Evolutionary conservation across 2,888 invertebrate species (phyloP).

Genomic region (Drosophila austrosaltans): DNA sequence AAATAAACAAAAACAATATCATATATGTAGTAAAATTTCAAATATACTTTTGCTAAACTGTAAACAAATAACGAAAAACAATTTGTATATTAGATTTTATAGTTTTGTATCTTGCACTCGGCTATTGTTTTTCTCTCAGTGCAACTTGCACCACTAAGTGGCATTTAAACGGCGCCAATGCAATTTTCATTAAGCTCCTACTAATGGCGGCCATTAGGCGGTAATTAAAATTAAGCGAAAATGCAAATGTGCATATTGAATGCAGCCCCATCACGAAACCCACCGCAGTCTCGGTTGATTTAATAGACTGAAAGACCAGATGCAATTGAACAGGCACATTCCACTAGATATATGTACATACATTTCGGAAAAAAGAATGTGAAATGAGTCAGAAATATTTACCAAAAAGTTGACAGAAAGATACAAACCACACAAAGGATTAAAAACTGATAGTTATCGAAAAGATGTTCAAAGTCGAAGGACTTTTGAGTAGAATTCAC

Average conservation of each 20-base stretch:
- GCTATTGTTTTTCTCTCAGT: constrained; percentile 11
- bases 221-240: constrained; percentile 42
- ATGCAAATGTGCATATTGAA: constrained; percentile 35
- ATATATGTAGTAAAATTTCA: background rate
- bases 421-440: too few species aligned
- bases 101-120: background rate
- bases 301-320: constrained; percentile 38
- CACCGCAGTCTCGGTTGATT: constrained; percentile 30
- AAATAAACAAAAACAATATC: background rate
- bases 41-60: background rate
- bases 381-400: background rate
- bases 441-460: too few species aligned
- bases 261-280: background rate
- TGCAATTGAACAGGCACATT: constrained; percentile 40
- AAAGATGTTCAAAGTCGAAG: too few species aligned
- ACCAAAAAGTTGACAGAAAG: background rate
- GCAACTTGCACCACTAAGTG: constrained; percentile 45
- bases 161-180: constrained; percentile 58
- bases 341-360: background rate
- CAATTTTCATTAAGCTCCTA: constrained; percentile 47
- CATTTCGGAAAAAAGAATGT: background rate
- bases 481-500: too few species aligned
- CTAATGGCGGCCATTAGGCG: constrained; percentile 53
- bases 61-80: background rate
- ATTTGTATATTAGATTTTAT: background rate